Percentiles rank a stretch among this genome's conserved stretches.
Conservation (phyloP, 92 coral and sea anemone species). For the Epizoanthus rinbou region DNA sequence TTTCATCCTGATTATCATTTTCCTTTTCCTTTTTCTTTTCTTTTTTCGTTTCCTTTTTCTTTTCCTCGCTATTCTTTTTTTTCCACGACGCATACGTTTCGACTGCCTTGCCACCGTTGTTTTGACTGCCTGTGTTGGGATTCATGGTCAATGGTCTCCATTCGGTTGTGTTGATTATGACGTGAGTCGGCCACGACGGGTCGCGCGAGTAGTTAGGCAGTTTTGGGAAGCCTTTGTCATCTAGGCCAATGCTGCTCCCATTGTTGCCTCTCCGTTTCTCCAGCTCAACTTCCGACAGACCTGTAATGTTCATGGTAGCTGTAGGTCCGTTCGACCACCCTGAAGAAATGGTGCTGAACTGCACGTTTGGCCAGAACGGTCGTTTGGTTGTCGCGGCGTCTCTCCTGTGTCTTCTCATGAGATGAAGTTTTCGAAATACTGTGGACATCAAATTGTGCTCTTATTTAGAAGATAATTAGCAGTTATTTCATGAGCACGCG, state of each 20-base stretch:
- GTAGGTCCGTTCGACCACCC: too few relatives aligned
- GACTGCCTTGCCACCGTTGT: neutral
- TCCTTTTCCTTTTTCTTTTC: neutral
- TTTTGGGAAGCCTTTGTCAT: constrained; percentile 23
- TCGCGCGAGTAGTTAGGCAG: neutral
- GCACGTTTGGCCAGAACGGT: too few relatives aligned
- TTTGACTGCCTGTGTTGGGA: neutral
- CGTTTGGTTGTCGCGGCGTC: too few relatives aligned
- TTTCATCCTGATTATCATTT: neutral
- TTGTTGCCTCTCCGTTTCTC: constrained; percentile 23
- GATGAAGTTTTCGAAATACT: too few relatives aligned
- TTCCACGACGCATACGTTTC: constrained; percentile 1
- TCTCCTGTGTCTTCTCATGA: too few relatives aligned
- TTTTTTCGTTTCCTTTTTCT: neutral
- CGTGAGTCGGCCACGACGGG: neutral
- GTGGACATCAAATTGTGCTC: too few relatives aligned
- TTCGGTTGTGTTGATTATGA: neutral
- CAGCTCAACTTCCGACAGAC: constrained; percentile 12
- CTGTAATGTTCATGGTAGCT: constrained; percentile 2
- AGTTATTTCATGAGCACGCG: too few relatives aligned
- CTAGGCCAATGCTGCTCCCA: constrained; percentile 7
- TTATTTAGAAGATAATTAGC: too few relatives aligned
- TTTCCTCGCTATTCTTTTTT: neutral
- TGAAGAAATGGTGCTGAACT: too few relatives aligned
- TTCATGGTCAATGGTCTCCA: neutral